Evolutionary conservation across 2,797 vertebrate genomes (phyloP).

Genomic region (Champsocephalus esox): DNA sequence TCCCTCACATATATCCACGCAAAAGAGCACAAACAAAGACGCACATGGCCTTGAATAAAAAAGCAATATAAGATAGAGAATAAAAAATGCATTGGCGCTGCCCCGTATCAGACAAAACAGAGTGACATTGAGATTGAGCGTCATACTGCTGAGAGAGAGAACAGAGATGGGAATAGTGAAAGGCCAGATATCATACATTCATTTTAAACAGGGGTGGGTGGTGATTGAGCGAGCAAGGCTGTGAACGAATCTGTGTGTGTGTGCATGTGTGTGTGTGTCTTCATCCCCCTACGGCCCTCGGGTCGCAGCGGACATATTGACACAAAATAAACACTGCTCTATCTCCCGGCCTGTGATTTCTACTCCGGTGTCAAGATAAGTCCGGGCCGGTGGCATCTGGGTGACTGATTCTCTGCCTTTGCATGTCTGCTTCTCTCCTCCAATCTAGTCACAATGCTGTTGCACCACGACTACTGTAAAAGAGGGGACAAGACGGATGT

Average conservation of each 20-base stretch:
- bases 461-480: not conserved
- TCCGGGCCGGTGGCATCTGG: slow-evolving; percentile 66
- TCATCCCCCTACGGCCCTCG: slow-evolving; percentile 60
- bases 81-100: slow-evolving; percentile 80
- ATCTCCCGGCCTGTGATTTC: slow-evolving; percentile 81
- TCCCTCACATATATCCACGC: slow-evolving; percentile 11
- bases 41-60: slow-evolving; percentile 64
- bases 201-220: slow-evolving; percentile 79
- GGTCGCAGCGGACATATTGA: slow-evolving; percentile 78
- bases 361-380: slow-evolving; percentile 86
- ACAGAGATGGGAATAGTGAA: slow-evolving; percentile 76
- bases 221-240: slow-evolving; percentile 76
- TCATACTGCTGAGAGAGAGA: slow-evolving; percentile 70
- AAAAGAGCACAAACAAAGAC: slow-evolving; percentile 22
- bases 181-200: slow-evolving; percentile 84
- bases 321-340: slow-evolving; percentile 85
- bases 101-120: slow-evolving; percentile 74
- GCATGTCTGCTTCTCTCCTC: not conserved
- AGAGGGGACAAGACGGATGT: too few relatives aligned
- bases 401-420: slow-evolving; percentile 6
- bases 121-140: slow-evolving; percentile 75
- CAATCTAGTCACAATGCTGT: not conserved
- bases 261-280: slow-evolving; percentile 11
- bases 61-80: slow-evolving; percentile 78
- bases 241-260: slow-evolving; percentile 56